Evolutionary conservation across 2,113 vertebrate genomes (phyloP).

Genomic region (Tylochromis polylepis): DNA sequence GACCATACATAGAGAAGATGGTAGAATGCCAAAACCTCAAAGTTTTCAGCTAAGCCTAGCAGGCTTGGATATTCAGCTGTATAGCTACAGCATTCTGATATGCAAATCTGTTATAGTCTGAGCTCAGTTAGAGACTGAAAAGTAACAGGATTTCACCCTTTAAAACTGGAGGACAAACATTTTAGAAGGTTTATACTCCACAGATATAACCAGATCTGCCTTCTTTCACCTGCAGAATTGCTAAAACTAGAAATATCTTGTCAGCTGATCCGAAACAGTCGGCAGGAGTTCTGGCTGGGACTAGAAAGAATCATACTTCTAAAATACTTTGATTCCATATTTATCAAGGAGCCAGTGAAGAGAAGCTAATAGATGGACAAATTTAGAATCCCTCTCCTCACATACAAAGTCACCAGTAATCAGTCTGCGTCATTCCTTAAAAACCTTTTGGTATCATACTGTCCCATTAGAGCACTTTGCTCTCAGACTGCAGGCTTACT

Average conservation of each 20-base stretch:
- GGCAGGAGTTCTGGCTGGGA: neutral
- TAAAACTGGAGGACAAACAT: neutral
- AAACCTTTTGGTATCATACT: neutral
- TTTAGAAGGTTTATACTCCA: neutral
- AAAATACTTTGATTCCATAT: neutral
- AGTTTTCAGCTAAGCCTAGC: neutral
- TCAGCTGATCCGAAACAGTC: neutral
- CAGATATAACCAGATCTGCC: neutral
- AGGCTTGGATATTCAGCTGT: neutral
- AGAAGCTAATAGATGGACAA: no score
- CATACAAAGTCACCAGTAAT: neutral
- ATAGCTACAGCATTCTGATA: neutral
- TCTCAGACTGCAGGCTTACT: neutral
- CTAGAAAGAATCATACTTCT: neutral
- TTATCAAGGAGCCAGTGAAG: no score
- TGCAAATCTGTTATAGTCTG: neutral
- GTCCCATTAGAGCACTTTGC: neutral
- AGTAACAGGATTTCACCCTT: neutral
- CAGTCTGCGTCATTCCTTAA: neutral
- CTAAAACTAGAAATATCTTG: neutral
- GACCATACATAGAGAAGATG: neutral
- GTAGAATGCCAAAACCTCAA: neutral
- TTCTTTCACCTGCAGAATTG: neutral
- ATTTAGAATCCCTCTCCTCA: neutral
- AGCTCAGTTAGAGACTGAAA: neutral